Percentiles rank a stretch among this genome's conserved stretches.
These are phyloP conservation scores for Papilio demoleus DNA, from an alignment of 2,888 invertebrate genomes.

Conservation along the genomic window DNA sequence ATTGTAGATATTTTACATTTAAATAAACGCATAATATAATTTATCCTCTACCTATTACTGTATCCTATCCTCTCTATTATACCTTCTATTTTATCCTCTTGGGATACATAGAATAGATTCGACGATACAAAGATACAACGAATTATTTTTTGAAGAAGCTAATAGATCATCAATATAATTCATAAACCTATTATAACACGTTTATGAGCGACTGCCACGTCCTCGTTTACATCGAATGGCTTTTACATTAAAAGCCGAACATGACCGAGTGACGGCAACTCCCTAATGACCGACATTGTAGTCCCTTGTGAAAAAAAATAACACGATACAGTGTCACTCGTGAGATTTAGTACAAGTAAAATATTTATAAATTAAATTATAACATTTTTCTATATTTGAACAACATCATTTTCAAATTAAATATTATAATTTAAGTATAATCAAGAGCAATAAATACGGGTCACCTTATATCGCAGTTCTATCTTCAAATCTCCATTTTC, in stretches of 20 bases:
- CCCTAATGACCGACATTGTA: constrained; percentile 39
- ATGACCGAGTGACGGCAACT: constrained; percentile 40
- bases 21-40: no score
- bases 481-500: no score
- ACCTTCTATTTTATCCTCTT: no score
- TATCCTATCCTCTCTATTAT: no score
- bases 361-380: constrained; percentile 2
- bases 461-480: no score
- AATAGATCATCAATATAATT: not conserved
- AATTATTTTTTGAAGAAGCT: no score
- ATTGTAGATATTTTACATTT: no score
- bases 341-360: not conserved
- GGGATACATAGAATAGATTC: no score
- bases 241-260: constrained; percentile 65
- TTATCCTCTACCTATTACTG: no score
- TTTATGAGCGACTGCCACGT: constrained; percentile 56
- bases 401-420: not conserved
- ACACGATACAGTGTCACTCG: constrained; percentile 21
- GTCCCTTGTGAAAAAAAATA: constrained; percentile 43
- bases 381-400: not conserved
- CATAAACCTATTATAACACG: constrained; percentile 58
- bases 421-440: no score
- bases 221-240: constrained; percentile 73
- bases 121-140: no score
- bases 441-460: no score